These are phyloP conservation scores for Drosophila seguyi DNA, from an alignment of 1,140 invertebrate species.

Conservation along the genomic window DNA sequence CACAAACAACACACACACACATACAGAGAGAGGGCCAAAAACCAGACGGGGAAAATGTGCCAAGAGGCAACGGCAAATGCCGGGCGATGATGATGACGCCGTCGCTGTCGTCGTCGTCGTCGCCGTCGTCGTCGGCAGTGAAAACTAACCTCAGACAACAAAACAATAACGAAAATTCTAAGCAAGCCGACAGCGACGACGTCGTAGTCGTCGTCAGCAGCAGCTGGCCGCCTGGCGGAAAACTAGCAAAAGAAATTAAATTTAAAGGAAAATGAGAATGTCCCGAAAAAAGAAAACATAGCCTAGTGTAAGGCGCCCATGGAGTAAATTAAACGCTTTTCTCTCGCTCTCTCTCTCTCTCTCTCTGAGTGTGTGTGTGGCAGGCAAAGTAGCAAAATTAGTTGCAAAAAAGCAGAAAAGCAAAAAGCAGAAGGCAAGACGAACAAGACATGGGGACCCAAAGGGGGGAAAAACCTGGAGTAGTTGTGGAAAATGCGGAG, in stretches of 20 bases:
- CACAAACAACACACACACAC: slow-evolving; percentile 29
- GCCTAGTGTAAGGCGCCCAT: slow-evolving; percentile 56
- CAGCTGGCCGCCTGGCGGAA: slow-evolving; percentile 40
- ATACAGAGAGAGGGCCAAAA: slow-evolving; percentile 20
- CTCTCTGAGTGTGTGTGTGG: background rate
- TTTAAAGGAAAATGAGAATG: slow-evolving; percentile 63
- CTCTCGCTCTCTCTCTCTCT: background rate
- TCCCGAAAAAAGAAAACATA: slow-evolving; percentile 34
- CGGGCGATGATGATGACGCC: slow-evolving; percentile 33
- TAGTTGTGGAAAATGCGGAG: slow-evolving; percentile 9
- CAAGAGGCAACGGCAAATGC: slow-evolving; percentile 63
- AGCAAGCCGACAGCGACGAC: slow-evolving; percentile 59
- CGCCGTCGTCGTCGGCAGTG: slow-evolving; percentile 62
- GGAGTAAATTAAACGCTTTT: slow-evolving; percentile 61
- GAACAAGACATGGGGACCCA: slow-evolving; percentile 16
- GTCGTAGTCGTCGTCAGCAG: slow-evolving; percentile 24
- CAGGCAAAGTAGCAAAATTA: slow-evolving; percentile 69
- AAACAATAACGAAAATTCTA: slow-evolving; percentile 83
- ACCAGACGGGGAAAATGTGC: slow-evolving; percentile 70
- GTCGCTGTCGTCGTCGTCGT: slow-evolving; percentile 8
- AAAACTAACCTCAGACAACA: slow-evolving; percentile 83
- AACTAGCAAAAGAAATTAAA: slow-evolving; percentile 82
- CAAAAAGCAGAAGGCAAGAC: slow-evolving; percentile 43
- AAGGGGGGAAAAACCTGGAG: slow-evolving; percentile 10
- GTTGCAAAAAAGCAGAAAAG: slow-evolving; percentile 49